Evolutionary conservation across 2,113 vertebrate genomes (phyloP), one percentile per base, ranked within the genome.

Genomic region (Festucalex cinctus): DNA sequence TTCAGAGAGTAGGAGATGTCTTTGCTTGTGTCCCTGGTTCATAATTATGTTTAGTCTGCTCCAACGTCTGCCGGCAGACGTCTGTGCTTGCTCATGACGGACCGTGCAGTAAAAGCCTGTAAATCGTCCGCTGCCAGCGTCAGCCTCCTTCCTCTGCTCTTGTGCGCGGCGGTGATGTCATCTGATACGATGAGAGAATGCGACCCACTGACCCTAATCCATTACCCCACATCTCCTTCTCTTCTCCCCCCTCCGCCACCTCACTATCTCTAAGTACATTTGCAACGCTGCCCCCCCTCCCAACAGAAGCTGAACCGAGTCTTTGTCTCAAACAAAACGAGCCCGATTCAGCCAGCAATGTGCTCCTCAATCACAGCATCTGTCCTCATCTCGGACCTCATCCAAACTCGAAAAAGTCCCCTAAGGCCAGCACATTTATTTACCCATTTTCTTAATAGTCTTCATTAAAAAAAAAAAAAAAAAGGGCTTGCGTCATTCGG

Each of bases 161-260:
- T 48, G 13, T 10, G 19, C 70, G 71, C 13, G 16, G 64, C 13
- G 16, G 64, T 92, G 89, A 92, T 88, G 89, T 93, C 90, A 93
- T 89, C 78, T 53, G 79, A 90, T 82, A 83, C 82, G 70, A 76
- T 83, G 81, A 83, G 86, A 73, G 89, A 92, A 92, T 90, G 86
- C 74, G 86, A 84, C 87, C 88, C 83, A 82, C 82, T 92, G 91
- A 90, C 90, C 89, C 82, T 71, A 58, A 83, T 77, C 76, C 82
- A 85, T 84, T 86, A 85, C 77, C 79, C 74, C 66, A 48, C 64
- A 49, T 58, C 68, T 58, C 66, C 63, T 62, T 66, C 71, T 46
- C 13, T 20, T 28, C 60, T 19, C 62, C 20, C 48, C 53, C 22
- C 53, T 13, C n/a, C 63, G 7, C 39, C 12, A 9, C 39, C 39